Conservation (phyloP, 2,888 invertebrate species). For the Drosophila cyrtoloma region DNA sequence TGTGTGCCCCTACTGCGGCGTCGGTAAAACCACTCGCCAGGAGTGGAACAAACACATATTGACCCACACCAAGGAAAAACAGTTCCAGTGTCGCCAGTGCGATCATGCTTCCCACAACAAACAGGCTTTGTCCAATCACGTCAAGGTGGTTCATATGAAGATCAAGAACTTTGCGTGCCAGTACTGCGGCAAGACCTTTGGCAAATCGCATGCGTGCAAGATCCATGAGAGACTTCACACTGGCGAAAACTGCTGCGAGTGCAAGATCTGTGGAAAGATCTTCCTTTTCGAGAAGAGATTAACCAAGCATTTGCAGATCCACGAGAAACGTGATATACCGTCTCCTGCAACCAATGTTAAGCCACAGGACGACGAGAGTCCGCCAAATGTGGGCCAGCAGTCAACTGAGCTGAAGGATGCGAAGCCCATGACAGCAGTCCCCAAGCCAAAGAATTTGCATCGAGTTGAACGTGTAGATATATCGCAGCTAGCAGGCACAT, state of each 20-base stretch:
- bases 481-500: constrained; percentile 80
- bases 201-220: constrained; percentile 81
- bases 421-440: not conserved
- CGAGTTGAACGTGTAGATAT: constrained; percentile 82
- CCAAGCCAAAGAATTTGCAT: constrained; percentile 71
- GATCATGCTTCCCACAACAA: constrained; percentile 80
- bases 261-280: constrained; percentile 80
- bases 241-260: constrained; percentile 81
- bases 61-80: constrained; percentile 83
- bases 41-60: constrained; percentile 83
- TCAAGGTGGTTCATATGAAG: constrained; percentile 82
- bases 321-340: constrained; percentile 75
- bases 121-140: constrained; percentile 81
- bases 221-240: constrained; percentile 82
- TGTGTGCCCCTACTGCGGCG: constrained; percentile 83
- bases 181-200: constrained; percentile 82
- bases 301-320: constrained; percentile 81
- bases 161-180: constrained; percentile 82
- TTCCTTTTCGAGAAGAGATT: constrained; percentile 81
- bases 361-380: constrained; percentile 12
- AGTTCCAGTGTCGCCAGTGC: constrained; percentile 80
- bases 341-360: constrained; percentile 7
- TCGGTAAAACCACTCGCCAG: constrained; percentile 83
- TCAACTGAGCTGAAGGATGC: not conserved
- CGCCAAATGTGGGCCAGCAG: not conserved